Percentiles rank a stretch among this genome's conserved stretches.
Conservation (phyloP, 2,113 vertebrate species). For the Probosciger aterrimus region DNA sequence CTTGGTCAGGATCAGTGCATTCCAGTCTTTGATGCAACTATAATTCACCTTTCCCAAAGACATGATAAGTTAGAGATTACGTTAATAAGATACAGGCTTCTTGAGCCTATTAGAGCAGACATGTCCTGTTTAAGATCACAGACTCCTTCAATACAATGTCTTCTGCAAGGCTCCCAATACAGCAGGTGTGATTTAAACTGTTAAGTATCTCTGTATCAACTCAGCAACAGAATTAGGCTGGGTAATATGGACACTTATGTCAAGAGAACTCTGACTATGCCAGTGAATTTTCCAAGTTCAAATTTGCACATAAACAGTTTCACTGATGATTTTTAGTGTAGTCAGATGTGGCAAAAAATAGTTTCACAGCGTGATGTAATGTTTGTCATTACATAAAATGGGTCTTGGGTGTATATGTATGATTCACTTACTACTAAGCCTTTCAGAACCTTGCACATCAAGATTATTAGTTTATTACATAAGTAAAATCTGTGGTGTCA, state of each 20-base stretch:
- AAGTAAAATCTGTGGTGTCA: neutral
- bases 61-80: neutral
- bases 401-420: fast-evolving
- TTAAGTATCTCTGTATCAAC: neutral
- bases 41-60: neutral
- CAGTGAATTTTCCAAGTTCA: neutral
- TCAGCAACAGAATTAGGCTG: neutral
- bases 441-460: neutral
- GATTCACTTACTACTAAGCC: neutral
- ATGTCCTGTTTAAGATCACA: neutral
- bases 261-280: neutral
- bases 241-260: fast-evolving
- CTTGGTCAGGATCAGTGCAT: neutral
- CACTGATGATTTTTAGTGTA: neutral
- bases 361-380: neutral
- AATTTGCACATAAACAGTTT: neutral
- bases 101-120: neutral
- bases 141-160: fast-evolving
- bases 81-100: neutral
- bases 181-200: neutral
- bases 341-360: neutral
- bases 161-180: neutral
- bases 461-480: neutral
- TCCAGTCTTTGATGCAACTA: neutral
- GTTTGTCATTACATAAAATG: neutral